Evolutionary conservation across 2,113 vertebrate species (phyloP).

Genomic region (Grammomys surdaster): DNA sequence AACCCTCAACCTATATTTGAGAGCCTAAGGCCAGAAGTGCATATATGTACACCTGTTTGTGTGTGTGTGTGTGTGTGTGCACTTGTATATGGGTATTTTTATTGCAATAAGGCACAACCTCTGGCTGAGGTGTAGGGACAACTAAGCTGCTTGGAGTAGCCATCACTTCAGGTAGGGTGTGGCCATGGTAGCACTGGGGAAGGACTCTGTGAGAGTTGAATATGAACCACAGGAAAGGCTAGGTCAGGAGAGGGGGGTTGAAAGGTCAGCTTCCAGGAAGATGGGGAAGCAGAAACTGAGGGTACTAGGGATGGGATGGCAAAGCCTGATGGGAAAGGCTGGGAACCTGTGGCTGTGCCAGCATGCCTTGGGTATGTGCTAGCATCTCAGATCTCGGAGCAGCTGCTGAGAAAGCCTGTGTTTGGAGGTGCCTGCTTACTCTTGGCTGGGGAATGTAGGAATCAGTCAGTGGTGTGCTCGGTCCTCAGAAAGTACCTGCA

Average conservation of each 20-base stretch:
- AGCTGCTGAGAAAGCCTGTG: background rate
- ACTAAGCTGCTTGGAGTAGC: background rate
- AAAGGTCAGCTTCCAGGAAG: too few species aligned
- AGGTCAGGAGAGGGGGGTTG: background rate
- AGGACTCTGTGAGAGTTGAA: background rate
- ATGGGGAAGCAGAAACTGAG: accelerated
- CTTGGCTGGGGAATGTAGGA: background rate
- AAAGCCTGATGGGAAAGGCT: background rate
- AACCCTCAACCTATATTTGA: background rate
- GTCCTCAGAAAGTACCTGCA: background rate
- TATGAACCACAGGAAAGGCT: too few species aligned
- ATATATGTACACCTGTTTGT: background rate
- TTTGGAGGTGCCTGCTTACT: background rate
- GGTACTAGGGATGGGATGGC: background rate
- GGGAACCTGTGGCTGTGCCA: background rate
- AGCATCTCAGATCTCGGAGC: background rate
- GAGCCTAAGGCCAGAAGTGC: too few species aligned
- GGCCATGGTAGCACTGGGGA: background rate
- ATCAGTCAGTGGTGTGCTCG: background rate
- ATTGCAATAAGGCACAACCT: background rate
- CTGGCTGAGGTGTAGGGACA: too few species aligned
- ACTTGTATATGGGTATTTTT: background rate
- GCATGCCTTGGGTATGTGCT: background rate
- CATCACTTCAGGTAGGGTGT: background rate
- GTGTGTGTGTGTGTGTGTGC: background rate